phyloP scores from a whole-genome alignment of 2,888 invertebrate genomes.

The Atrina japonica region DNA sequence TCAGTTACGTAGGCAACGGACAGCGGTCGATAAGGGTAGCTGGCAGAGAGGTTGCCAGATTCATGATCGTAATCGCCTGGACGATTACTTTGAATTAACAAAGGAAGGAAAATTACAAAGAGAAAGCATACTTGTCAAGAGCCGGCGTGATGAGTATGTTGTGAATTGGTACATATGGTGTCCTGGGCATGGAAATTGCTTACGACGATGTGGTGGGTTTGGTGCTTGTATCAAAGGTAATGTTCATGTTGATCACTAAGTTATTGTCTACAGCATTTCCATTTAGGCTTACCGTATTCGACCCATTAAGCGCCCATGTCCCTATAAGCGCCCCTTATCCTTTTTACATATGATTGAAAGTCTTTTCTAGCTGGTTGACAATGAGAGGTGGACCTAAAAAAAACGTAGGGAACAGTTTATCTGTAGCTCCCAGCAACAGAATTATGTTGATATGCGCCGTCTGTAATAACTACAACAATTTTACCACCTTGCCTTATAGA shows the following conservation, averaged over 20 bases:
- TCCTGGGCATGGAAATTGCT: constrained; percentile 75
- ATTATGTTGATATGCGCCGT: no score
- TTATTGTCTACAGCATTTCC: no score
- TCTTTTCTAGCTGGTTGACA: no score
- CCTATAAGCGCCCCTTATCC: no score
- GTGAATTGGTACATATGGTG: constrained; percentile 78
- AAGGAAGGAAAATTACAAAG: constrained; percentile 60
- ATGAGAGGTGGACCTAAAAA: no score
- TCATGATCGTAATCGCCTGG: constrained; percentile 70
- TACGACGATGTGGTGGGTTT: constrained; percentile 72
- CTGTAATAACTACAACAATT: no score
- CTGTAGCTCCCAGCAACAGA: no score
- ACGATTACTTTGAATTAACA: constrained; percentile 72
- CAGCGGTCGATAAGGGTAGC: constrained; percentile 65
- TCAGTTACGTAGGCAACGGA: constrained; percentile 55
- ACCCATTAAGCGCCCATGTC: no score
- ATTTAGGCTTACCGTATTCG: no score
- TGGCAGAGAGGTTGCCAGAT: constrained; percentile 68
- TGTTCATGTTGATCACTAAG: constrained; percentile 37
- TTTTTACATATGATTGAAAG: no score
- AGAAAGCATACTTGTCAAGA: constrained; percentile 54
- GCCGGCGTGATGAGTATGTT: constrained; percentile 70
- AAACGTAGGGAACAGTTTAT: no score
- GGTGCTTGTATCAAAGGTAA: constrained; percentile 69
- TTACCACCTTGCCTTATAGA: no score